Evolutionary conservation across 1,140 invertebrate species (phyloP), one percentile per base, ranked within the genome.

Genomic region (Coptotermes formosanus): DNA sequence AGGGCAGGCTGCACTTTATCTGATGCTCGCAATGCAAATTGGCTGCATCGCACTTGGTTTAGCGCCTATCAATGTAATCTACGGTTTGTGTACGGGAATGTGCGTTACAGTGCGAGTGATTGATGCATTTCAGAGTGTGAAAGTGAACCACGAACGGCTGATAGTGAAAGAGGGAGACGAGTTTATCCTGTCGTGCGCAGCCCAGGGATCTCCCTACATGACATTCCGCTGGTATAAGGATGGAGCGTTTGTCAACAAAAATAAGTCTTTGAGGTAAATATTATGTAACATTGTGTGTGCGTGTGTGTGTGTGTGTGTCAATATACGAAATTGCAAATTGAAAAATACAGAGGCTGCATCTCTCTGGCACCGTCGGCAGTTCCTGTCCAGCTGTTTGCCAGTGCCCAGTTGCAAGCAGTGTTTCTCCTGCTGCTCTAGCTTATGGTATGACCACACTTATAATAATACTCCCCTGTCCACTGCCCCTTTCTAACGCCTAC

Each of bases 181-280:
- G 89, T 96, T 96, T 88, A 93, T 95, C 88, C 91, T 97, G 87
- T 95, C 94, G 83, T 97, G 96, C 89, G 92, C 93, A 82, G 95
- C 95, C 59, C 94, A 95, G 88, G 96, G 95, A 87, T 96, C 95
- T 85, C 93, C 94, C 6, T 92, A 93, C 64, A 95, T 95, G 89
- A 93, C 92, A 55, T 96, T 96, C 89, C 93, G 93, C 55, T 97
- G 96, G 96, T 96, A 94, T 91, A 97, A 96, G 89, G 95, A 97
- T 89, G 94, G 94, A 6, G 92, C 95, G 84, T 92, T 93, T 87
- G 93, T 96, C 86, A 96, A 96, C 89, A 94, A 93, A 87, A 94
- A 94, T 86, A 93, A 93, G 88, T 93, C 95, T 43, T 94, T 92
- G 69, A 95, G 95, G 95, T 96, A 91, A 92, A 30, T 30, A 4